Base-by-base conservation (phyloP, 1,140 invertebrate genomes). In the Drosophila tropicalis region DNA sequence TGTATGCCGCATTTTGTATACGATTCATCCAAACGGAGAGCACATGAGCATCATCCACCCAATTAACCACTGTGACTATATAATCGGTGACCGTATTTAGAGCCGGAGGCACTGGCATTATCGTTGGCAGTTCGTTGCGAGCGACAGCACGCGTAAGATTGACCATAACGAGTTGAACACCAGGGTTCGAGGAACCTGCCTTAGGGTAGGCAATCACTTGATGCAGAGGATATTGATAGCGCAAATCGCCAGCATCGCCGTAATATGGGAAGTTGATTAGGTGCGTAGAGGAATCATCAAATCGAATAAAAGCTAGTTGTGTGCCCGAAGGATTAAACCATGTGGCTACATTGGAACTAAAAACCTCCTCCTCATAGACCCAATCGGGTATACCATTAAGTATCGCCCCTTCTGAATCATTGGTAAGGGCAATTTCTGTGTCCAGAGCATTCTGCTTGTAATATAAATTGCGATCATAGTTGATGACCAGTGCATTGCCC, bases 361-460 rank as follows among this genome's bases (percentile, higher is more conserved):
- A 95, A 5, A 99, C 96, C 92, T 99, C 98, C 95, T 99, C 98
- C 94, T 96, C 95, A 79, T 96, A 96, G 15, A 96, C 95, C 96
- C 96, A 96, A 76, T 96, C 96, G 9, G 95, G 93, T 60, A 96
- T 93, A 62, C 95, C 96, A 90, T 98, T 98, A 90, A 95, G 97
- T 74, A 97, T 93, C 12, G 93, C 94, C 0, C 92, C 90, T 5
- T 93, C 90, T 1, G 95, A 94, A 65, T 94, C 94, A 7, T 74
- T 92, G 1, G 96, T 97, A 6, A 97, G 79, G 71, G 93, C 91
- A 22, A 94, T 92, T 25, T 93, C 83, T 5, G 85, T 19, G 0
- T 70, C 83, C 15, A 76, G 54, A 17, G 80, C 90, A 36, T 93
- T 91, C 61, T 92, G 92, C 62, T 94, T 92, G 62, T 97, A 97